These are phyloP conservation scores for Leptocoma aspasia DNA, from an alignment of 2,113 vertebrate species.

Conservation along the genomic window DNA sequence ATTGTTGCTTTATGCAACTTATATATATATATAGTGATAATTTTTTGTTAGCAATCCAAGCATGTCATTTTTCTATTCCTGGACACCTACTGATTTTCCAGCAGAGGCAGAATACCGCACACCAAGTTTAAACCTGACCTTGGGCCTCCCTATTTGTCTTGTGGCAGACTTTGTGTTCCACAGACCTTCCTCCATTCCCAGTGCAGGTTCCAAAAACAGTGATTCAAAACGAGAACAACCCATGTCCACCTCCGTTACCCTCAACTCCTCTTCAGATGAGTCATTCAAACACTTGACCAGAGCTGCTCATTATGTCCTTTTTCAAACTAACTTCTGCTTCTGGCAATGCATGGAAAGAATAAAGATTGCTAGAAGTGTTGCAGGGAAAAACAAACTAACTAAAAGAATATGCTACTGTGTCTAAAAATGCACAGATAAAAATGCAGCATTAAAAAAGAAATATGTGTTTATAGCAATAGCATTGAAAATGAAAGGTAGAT, in stretches of 20 bases:
- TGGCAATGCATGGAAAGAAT: not conserved
- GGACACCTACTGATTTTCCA: not conserved
- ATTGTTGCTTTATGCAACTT: not conserved
- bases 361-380: not conserved
- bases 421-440: not conserved
- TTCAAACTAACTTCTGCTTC: slow-evolving; percentile 29
- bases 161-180: not conserved
- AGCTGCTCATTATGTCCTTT: not conserved
- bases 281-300: slow-evolving; percentile 31
- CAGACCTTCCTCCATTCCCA: not conserved
- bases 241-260: not conserved
- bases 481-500: not conserved
- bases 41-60: not conserved
- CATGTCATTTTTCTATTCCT: not conserved
- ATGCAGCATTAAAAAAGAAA: not conserved
- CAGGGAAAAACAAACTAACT: not conserved
- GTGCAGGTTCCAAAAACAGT: not conserved
- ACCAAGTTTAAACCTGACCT: not conserved
- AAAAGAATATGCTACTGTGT: not conserved
- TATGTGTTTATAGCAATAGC: not conserved
- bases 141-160: not conserved
- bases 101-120: not conserved
- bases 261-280: not conserved
- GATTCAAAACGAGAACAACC: not conserved
- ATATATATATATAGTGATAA: not conserved